These are phyloP conservation scores for Acleris laterana DNA, from an alignment of 2,888 invertebrate genomes.

Conservation along the genomic window DNA sequence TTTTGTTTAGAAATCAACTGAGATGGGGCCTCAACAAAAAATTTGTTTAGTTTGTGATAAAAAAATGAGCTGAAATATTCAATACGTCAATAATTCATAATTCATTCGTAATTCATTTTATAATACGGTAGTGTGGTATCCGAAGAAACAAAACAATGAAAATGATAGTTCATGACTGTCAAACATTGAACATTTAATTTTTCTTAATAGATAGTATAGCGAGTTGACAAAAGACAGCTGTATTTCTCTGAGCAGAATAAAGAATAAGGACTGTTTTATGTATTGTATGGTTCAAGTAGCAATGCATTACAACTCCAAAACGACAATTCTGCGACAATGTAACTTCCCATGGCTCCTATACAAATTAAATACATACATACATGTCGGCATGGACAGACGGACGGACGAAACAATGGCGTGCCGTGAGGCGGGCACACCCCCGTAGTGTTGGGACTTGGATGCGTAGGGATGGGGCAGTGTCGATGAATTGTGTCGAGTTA, in stretches of 20 bases:
- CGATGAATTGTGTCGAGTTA: slow-evolving; percentile 23
- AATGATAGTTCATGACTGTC: too few species aligned
- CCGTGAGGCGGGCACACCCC: slow-evolving; percentile 77
- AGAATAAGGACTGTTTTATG: background rate
- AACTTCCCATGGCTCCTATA: slow-evolving; percentile 39
- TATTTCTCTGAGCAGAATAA: background rate
- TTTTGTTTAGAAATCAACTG: too few species aligned
- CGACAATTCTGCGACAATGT: slow-evolving; percentile 27
- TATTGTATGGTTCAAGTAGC: background rate
- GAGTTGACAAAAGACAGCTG: background rate
- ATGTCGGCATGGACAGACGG: slow-evolving; percentile 70
- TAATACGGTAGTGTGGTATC: too few species aligned
- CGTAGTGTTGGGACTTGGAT: slow-evolving; percentile 54
- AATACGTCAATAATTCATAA: too few species aligned
- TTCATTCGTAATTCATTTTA: too few species aligned
- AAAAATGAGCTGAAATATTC: too few species aligned
- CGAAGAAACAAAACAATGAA: too few species aligned
- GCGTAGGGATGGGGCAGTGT: slow-evolving; percentile 55
- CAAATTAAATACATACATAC: slow-evolving; percentile 50
- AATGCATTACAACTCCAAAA: slow-evolving; percentile 7
- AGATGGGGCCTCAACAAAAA: too few species aligned
- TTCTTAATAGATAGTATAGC: background rate
- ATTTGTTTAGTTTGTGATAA: too few species aligned
- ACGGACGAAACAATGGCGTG: slow-evolving; percentile 79
- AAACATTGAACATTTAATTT: too few species aligned